Evolutionary conservation across 1,140 invertebrate species (phyloP).

Genomic region (Megalopta genalis): DNA sequence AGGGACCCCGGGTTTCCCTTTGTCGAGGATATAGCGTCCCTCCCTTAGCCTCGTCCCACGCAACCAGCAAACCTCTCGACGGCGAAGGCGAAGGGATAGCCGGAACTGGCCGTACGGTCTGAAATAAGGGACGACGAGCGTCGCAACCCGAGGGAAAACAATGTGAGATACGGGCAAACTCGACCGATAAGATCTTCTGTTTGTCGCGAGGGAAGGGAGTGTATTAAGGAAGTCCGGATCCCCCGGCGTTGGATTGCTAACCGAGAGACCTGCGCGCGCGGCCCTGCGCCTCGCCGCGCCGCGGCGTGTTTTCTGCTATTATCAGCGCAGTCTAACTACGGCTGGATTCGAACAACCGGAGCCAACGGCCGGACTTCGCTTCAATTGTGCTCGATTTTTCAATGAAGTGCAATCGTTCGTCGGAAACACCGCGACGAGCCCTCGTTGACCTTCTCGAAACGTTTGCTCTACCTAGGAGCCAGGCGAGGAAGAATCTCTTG

Average conservation of each 20-base stretch:
- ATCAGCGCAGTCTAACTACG: too few species aligned
- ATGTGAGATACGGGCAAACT: constrained; percentile 59
- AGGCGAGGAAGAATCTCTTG: too few species aligned
- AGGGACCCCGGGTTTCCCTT: constrained; percentile 49
- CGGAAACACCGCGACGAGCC: background rate
- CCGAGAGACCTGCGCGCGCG: constrained; percentile 5
- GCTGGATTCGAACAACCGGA: too few species aligned
- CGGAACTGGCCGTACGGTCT: constrained; percentile 55
- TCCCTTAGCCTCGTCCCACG: constrained; percentile 5
- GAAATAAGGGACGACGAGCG: constrained; percentile 57
- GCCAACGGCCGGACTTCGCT: too few species aligned
- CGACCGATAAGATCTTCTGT: constrained; percentile 56
- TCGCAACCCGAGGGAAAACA: constrained; percentile 49
- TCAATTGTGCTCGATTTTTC: constrained; percentile 14
- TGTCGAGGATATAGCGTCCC: constrained; percentile 25
- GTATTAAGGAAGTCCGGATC: constrained; percentile 55
- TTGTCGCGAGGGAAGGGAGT: constrained; percentile 52
- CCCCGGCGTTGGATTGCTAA: constrained; percentile 39
- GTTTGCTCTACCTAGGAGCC: too few species aligned
- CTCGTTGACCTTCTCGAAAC: background rate
- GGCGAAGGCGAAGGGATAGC: constrained; percentile 63
- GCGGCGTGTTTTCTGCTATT: too few species aligned
- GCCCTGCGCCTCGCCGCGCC: too few species aligned
- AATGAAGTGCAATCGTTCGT: constrained; percentile 11
- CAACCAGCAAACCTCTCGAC: constrained; percentile 43